phyloP scores from a whole-genome alignment of 2,797 vertebrate species.

The Lepilemur ruficaudatus region DNA sequence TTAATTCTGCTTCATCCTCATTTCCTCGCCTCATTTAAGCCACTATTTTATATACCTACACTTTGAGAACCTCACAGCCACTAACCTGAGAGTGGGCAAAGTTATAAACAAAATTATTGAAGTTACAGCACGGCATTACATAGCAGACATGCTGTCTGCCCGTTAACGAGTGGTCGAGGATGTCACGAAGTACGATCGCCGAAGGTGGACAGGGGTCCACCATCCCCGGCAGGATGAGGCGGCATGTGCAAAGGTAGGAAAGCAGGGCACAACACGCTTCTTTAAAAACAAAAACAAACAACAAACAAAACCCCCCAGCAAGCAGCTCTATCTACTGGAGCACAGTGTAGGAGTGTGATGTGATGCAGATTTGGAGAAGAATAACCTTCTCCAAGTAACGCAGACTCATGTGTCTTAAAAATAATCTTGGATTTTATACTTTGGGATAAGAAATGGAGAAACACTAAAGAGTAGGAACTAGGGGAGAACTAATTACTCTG shows the following conservation, averaged over 20 bases:
- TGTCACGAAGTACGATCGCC: neutral
- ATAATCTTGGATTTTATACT: neutral
- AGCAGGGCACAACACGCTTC: neutral
- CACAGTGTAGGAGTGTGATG: accelerated
- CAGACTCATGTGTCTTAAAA: neutral
- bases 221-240: no score
- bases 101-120: neutral
- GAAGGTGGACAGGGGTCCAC: neutral
- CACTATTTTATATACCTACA: neutral
- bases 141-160: neutral
- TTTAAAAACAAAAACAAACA: neutral
- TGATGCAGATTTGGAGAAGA: neutral
- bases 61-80: neutral
- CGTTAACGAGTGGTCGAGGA: neutral
- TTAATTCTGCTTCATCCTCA: neutral
- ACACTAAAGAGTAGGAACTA: neutral
- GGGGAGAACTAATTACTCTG: neutral
- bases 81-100: neutral
- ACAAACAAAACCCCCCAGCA: neutral
- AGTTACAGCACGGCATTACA: accelerated
- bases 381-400: accelerated
- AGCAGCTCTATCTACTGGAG: accelerated
- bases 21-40: neutral
- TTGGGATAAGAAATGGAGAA: neutral
- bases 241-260: neutral